These are phyloP conservation scores for Apteryx owenii DNA, from an alignment of 2,113 vertebrate genomes.

Conservation along the genomic window DNA sequence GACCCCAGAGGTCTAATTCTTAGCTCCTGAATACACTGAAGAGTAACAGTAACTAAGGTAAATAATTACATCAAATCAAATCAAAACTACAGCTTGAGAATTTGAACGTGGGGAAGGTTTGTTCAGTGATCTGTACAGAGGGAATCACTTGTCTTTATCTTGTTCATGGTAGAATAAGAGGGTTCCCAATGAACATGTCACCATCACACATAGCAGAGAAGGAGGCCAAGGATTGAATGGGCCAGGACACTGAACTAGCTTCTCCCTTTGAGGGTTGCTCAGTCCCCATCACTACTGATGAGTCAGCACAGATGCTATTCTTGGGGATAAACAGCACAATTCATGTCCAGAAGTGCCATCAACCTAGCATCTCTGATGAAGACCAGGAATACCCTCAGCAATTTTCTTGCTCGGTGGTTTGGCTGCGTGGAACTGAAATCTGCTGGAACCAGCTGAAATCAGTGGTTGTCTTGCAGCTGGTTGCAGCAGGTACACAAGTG, in stretches of 20 bases:
- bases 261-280: not conserved
- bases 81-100: slow-evolving; percentile 36
- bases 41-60: slow-evolving; percentile 51
- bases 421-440: not conserved
- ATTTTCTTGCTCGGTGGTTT: not conserved
- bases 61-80: slow-evolving; percentile 59
- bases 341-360: not conserved
- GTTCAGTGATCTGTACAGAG: not conserved
- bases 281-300: not conserved
- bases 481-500: not conserved
- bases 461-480: not conserved
- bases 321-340: not conserved
- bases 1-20: slow-evolving; percentile 50
- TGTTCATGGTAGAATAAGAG: not conserved
- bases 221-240: not conserved
- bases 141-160: slow-evolving; percentile 3
- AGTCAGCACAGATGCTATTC: not conserved
- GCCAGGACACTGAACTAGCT: not conserved
- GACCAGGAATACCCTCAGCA: not conserved
- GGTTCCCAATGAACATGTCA: not conserved
- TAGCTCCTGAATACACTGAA: slow-evolving; percentile 26
- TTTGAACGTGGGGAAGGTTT: not conserved
- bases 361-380: too few relatives aligned
- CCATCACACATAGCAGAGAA: not conserved
- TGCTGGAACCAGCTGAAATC: not conserved